Percentiles rank a stretch among this genome's conserved stretches.
phyloP scores from a whole-genome alignment of 92 coral and sea anemone species.

The Epizoanthus fatuus region DNA sequence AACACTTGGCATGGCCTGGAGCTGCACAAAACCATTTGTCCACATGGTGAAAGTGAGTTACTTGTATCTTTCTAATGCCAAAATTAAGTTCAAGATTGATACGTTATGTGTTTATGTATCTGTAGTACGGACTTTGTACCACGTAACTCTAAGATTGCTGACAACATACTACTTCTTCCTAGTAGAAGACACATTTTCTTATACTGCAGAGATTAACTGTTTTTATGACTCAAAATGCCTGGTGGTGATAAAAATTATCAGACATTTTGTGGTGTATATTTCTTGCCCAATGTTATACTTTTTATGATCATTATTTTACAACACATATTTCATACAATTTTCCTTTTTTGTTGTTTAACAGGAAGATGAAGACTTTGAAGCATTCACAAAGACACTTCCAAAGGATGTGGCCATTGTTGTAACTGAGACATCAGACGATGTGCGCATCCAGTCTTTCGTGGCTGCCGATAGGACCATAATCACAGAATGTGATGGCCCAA shows the following conservation, averaged over 20 bases:
- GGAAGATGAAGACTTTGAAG: slow-evolving; percentile 13
- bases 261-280: background rate
- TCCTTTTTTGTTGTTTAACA: background rate
- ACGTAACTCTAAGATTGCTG: background rate
- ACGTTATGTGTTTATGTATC: slow-evolving; percentile 4
- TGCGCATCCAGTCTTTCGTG: slow-evolving; percentile 1
- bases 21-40: slow-evolving; percentile 17
- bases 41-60: slow-evolving; percentile 14
- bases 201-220: slow-evolving; percentile 5
- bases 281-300: slow-evolving; percentile 12
- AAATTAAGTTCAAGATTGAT: slow-evolving; percentile 13
- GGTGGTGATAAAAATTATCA: background rate
- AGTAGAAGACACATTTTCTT: slow-evolving; percentile 10
- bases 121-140: slow-evolving; percentile 12
- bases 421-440: background rate
- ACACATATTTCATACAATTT: background rate
- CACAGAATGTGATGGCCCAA: slow-evolving; percentile 20
- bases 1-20: slow-evolving; percentile 14
- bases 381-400: background rate
- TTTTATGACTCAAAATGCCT: slow-evolving; percentile 3
- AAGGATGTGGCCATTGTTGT: slow-evolving; percentile 13
- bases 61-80: slow-evolving; percentile 23
- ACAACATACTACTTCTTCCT: slow-evolving; percentile 1
- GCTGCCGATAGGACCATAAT: background rate
- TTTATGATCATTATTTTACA: background rate